These are phyloP conservation scores for Pantherophis guttatus DNA, from an alignment of 2,113 vertebrate species.

Conservation along the genomic window DNA sequence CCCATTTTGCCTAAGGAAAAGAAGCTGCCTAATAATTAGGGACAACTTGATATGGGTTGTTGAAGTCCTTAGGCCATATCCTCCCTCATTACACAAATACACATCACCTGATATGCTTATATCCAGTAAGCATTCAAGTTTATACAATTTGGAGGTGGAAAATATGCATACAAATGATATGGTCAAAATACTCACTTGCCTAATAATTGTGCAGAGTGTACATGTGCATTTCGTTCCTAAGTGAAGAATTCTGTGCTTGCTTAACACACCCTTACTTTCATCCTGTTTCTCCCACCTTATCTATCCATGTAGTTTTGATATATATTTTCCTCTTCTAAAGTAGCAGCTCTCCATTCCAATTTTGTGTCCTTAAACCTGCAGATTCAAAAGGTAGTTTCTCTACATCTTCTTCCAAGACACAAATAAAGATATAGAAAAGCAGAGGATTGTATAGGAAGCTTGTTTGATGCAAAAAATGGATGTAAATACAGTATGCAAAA, in stretches of 20 bases:
- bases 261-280: not conserved
- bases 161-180: too few relatives aligned
- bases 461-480: not conserved
- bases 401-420: not conserved
- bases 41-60: too few relatives aligned
- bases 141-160: too few relatives aligned
- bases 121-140: too few relatives aligned
- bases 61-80: too few relatives aligned
- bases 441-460: not conserved
- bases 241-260: not conserved
- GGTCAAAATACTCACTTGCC: too few relatives aligned
- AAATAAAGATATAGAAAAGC: too few relatives aligned
- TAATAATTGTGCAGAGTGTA: too few relatives aligned
- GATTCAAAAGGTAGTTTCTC: not conserved
- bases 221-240: not conserved
- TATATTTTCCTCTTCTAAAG: not conserved
- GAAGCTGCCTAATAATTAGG: too few relatives aligned
- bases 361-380: not conserved
- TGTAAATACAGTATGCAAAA: not conserved
- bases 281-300: not conserved
- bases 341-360: not conserved
- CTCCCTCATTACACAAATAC: too few relatives aligned
- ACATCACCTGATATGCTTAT: too few relatives aligned
- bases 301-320: not conserved
- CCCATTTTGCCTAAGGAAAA: too few relatives aligned